A percentile compares a stretch with the other conserved stretches of the same genome.
These are phyloP conservation scores for Vesta saturnalis DNA, from an alignment of 2,888 invertebrate species.

Conservation along the genomic window DNA sequence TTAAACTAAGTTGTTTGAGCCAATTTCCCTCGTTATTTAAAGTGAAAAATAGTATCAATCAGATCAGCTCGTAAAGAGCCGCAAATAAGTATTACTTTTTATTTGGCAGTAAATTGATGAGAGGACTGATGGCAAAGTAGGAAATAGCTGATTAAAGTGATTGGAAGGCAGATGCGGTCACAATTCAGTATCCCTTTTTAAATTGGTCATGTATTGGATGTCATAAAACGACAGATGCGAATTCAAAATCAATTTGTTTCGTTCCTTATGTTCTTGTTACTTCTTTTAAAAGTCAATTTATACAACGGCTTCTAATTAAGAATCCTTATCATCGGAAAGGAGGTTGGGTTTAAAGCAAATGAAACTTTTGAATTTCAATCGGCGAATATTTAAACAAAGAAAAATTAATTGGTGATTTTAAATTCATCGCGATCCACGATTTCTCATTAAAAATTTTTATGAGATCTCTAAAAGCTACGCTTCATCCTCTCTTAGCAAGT, in stretches of 20 bases:
- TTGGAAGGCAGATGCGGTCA: constrained; percentile 35
- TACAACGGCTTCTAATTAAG: constrained; percentile 24
- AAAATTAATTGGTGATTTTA: constrained; percentile 6
- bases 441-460: constrained; percentile 35
- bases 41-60: constrained; percentile 38
- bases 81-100: constrained; percentile 38
- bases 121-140: constrained; percentile 34
- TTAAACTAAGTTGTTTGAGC: constrained; percentile 13
- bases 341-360: no score
- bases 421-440: constrained; percentile 12
- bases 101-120: constrained; percentile 38
- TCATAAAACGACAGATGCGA: constrained; percentile 36
- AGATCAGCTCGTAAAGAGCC: constrained; percentile 32
- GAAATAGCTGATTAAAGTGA: constrained; percentile 37
- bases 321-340: constrained; percentile 6
- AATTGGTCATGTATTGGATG: constrained; percentile 37
- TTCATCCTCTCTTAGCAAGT: constrained; percentile 12
- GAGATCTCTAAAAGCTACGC: constrained; percentile 19
- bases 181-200: constrained; percentile 35
- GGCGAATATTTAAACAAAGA: constrained; percentile 13
- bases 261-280: constrained; percentile 22
- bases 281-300: constrained; percentile 22
- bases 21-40: constrained; percentile 28
- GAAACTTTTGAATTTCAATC: constrained; percentile 27
- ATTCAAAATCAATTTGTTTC: constrained; percentile 33